These are phyloP conservation scores for Xenops minutus DNA, from an alignment of 2,797 vertebrate genomes.

Conservation along the genomic window DNA sequence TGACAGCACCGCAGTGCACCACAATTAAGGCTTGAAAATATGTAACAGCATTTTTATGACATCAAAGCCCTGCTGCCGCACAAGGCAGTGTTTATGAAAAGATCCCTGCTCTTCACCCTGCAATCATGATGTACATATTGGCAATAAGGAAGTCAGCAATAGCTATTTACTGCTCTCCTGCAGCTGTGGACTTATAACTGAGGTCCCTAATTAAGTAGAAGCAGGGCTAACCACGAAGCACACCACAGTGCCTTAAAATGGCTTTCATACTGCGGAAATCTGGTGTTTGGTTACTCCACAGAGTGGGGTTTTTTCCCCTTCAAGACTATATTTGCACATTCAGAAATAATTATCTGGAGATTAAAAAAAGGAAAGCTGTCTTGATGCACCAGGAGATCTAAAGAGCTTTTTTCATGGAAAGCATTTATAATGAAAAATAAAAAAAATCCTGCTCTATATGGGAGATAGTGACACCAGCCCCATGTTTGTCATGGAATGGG, in stretches of 20 bases:
- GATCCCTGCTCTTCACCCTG: conserved; percentile 58
- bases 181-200: conserved; percentile 66
- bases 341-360: conserved; percentile 54
- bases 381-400: conserved; percentile 19
- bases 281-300: conserved; percentile 53
- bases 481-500: conserved; percentile 14
- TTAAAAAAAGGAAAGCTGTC: neutral
- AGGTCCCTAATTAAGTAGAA: conserved; percentile 69
- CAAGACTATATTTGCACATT: conserved; percentile 54
- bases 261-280: conserved; percentile 59
- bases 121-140: conserved; percentile 62
- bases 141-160: conserved; percentile 70
- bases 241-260: conserved; percentile 68
- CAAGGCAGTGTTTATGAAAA: conserved; percentile 54
- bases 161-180: conserved; percentile 71
- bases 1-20: conserved; percentile 6
- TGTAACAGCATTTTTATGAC: conserved; percentile 59
- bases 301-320: neutral
- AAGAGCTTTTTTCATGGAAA: conserved; percentile 45
- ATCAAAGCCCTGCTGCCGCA: conserved; percentile 48
- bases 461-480: conserved; percentile 30
- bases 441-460: neutral
- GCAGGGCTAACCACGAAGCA: conserved; percentile 64
- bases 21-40: conserved; percentile 63
- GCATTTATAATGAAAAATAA: neutral